phyloP scores from a whole-genome alignment of 2,113 vertebrate species.

The Myotis lucifugus region DNA sequence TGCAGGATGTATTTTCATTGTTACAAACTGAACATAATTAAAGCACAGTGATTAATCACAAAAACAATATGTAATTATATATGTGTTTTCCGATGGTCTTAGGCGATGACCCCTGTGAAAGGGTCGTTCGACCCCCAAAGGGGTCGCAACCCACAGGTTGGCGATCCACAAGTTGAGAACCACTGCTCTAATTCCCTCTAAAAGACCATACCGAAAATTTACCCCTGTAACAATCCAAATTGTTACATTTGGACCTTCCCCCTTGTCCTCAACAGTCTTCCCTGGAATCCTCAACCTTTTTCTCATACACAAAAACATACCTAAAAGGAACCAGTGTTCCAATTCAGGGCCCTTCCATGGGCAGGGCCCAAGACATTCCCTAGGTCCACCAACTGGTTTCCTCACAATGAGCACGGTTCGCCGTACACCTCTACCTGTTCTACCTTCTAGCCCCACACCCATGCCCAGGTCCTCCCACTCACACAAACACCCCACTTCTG shows the following conservation, averaged over 20 bases:
- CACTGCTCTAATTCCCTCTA: neutral
- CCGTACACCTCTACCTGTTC: neutral
- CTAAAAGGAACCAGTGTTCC: neutral
- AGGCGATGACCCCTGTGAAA: no score
- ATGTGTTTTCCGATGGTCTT: no score
- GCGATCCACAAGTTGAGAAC: no score
- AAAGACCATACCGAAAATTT: neutral
- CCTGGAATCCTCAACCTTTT: neutral
- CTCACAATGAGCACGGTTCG: neutral
- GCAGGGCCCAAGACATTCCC: neutral
- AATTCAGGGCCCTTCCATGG: neutral
- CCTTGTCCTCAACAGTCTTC: neutral
- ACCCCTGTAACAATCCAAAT: neutral
- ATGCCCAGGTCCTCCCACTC: fast-evolving
- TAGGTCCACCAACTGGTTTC: neutral
- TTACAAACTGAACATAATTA: no score
- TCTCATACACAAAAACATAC: neutral
- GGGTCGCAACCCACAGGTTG: no score
- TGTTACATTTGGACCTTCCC: no score
- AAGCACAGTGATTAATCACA: no score
- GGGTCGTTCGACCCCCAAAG: no score
- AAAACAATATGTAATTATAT: no score
- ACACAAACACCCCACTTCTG: neutral
- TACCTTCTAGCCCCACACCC: no score
- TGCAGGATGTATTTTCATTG: no score